Evolutionary conservation across 2,888 invertebrate genomes (phyloP), one percentile per base, ranked within the genome.

Genomic region (Acanthosepion esculentum): DNA sequence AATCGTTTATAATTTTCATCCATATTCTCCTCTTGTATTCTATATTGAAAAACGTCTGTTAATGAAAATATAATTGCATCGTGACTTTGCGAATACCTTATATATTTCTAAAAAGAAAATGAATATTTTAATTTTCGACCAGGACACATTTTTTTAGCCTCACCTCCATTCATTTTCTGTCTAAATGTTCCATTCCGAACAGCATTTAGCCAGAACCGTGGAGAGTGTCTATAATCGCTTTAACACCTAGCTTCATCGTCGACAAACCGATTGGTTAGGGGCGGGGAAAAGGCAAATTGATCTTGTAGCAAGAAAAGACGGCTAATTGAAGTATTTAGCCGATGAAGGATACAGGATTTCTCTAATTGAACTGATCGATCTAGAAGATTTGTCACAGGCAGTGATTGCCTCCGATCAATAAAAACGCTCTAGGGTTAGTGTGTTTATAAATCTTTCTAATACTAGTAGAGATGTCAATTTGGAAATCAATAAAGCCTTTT

Each of bases 341-440:
- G 78, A n/a, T 12, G n/a, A 78, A 33, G 78, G 78, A 78, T 78
- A 33, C 78, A 78, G 33, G 78, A 78, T 78, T 78, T 78, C 78
- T n/a, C 78, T 78, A 78, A 78, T 78, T 78, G 78, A 78, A 78
- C n/a, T 78, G 78, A 78, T 78, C 78, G 78, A 78, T 78, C 78
- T n/a, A 78, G n/a, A 33, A 78, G n/a, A n/a, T 15, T 78, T 78
- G 78, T 78, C n/a, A 33, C 78, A 15, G 33, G n/a, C 78, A 23
- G 33, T 78, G 78, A 78, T 78, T 78, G 78, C 78, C 1, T 15
- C 12, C 15, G n/a, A 78, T 78, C 78, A 10, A 78, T 78, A 78
- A 78, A 78, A 78, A 33, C n/a, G 78, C 78, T 78, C 33, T 3
- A n/a, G 33, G 78, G 78, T 78, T 33, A n/a, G 2, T 78, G 78